phyloP scores from a whole-genome alignment of 2,888 invertebrate genomes.

The Tiliacea citrago region DNA sequence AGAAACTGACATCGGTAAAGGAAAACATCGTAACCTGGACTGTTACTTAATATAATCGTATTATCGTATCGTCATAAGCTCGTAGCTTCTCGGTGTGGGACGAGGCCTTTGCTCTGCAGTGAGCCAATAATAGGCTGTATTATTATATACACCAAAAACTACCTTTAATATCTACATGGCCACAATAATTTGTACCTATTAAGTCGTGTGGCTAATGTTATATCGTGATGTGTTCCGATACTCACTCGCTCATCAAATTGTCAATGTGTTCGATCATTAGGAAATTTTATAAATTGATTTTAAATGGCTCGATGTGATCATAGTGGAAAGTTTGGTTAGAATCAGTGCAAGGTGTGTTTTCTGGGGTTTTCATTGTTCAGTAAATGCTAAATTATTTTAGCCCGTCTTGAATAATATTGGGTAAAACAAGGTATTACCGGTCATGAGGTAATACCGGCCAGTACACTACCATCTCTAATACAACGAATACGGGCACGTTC shows the following conservation, averaged over 20 bases:
- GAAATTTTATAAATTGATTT: not conserved
- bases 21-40: no score
- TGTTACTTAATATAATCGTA: no score
- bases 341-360: not conserved
- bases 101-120: no score
- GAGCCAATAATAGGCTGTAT: no score
- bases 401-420: not conserved
- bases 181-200: slow-evolving; percentile 6
- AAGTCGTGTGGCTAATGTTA: slow-evolving; percentile 40
- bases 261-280: slow-evolving; percentile 33
- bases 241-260: slow-evolving; percentile 52
- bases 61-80: no score
- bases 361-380: not conserved
- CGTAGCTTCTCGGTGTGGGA: no score
- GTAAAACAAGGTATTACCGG: no score
- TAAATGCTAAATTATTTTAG: not conserved
- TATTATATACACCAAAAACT: not conserved
- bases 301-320: not conserved
- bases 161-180: not conserved
- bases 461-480: no score
- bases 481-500: no score
- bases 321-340: not conserved
- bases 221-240: slow-evolving; percentile 40
- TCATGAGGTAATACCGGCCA: no score
- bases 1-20: no score